phyloP scores from a whole-genome alignment of 2,113 vertebrate genomes.

The Xiphophorus couchianus region DNA sequence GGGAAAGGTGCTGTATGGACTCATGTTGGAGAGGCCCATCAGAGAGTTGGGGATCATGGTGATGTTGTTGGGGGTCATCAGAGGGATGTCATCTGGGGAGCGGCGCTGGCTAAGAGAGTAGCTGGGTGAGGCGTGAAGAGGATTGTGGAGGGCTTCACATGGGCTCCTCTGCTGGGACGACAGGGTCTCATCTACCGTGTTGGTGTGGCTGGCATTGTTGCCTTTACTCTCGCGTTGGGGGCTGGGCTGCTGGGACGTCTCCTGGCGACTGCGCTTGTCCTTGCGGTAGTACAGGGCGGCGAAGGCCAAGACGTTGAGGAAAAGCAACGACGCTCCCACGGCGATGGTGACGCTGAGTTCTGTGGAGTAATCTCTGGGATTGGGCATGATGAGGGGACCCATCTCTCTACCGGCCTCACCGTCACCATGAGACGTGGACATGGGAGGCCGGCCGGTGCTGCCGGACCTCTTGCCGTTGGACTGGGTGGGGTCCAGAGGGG shows the following conservation, averaged over 20 bases:
- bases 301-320: constrained; percentile 97
- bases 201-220: constrained; percentile 85
- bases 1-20: constrained; percentile 97
- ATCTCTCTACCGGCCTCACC: constrained; percentile 84
- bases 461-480: constrained; percentile 86
- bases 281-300: constrained; percentile 98
- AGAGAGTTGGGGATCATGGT: constrained; percentile 98
- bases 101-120: constrained; percentile 93
- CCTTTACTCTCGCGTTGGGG: constrained; percentile 85
- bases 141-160: constrained; percentile 87
- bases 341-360: constrained; percentile 99
- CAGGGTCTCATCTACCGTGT: constrained; percentile 86
- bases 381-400: constrained; percentile 92
- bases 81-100: constrained; percentile 95
- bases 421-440: constrained; percentile 87
- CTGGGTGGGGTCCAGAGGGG: constrained; percentile 91
- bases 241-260: constrained; percentile 89
- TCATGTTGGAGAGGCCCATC: constrained; percentile 95
- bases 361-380: constrained; percentile 96
- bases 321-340: constrained; percentile 94
- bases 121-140: constrained; percentile 86
- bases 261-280: constrained; percentile 90
- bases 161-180: constrained; percentile 88
- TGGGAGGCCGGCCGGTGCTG: constrained; percentile 87
- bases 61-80: constrained; percentile 93